These are phyloP conservation scores for Hoplodrina ambigua DNA, from an alignment of 2,888 invertebrate species.

Conservation along the genomic window DNA sequence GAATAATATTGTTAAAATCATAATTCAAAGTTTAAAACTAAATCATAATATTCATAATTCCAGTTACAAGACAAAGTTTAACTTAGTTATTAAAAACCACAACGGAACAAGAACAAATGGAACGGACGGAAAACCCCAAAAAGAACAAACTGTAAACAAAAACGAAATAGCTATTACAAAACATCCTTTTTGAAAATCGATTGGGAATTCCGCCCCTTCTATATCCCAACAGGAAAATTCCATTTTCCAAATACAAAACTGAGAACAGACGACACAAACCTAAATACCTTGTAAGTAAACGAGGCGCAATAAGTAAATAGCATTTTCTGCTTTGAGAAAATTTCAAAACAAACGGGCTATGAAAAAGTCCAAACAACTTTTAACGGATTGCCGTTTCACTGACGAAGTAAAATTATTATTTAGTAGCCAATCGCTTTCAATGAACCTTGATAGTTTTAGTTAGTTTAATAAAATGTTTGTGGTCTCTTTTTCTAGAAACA, in stretches of 20 bases:
- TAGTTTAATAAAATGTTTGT: constrained; percentile 16
- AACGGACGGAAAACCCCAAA: constrained; percentile 48
- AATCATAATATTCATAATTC: constrained; percentile 25
- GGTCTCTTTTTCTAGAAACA: constrained; percentile 12
- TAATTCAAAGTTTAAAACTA: neutral
- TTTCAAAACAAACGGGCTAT: constrained; percentile 83
- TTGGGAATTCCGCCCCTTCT: constrained; percentile 84
- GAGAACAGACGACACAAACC: constrained; percentile 84
- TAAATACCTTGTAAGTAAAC: constrained; percentile 90
- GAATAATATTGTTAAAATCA: neutral
- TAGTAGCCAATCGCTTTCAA: constrained; percentile 45
- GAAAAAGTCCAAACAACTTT: constrained; percentile 82
- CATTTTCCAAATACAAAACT: constrained; percentile 87
- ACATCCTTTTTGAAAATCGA: constrained; percentile 82
- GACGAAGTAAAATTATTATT: constrained; percentile 59
- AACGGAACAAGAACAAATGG: constrained; percentile 45
- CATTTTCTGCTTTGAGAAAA: constrained; percentile 82
- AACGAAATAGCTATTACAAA: constrained; percentile 77
- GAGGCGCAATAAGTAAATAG: constrained; percentile 89
- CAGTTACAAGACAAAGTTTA: constrained; percentile 13
- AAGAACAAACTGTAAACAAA: constrained; percentile 75
- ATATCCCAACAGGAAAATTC: constrained; percentile 87
- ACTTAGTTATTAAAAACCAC: constrained; percentile 41
- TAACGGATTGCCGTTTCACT: constrained; percentile 74
- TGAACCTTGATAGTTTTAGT: constrained; percentile 38